These are phyloP conservation scores for Mallotus villosus DNA, from an alignment of 2,797 vertebrate species.

Conservation along the genomic window DNA sequence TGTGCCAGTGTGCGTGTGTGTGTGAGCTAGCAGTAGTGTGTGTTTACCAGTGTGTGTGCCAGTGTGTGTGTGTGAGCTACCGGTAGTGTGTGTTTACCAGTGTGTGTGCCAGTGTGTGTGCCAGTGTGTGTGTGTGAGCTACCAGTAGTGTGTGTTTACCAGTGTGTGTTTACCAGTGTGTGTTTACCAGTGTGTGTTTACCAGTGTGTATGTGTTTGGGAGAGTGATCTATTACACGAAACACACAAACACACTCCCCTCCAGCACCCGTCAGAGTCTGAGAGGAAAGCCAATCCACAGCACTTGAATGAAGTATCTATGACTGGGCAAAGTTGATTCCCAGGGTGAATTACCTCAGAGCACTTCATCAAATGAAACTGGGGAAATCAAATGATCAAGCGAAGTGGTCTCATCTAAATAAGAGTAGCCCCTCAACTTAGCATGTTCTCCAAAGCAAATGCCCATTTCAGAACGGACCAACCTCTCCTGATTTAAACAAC, in stretches of 20 bases:
- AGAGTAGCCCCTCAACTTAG: not conserved
- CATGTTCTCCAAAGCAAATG: not conserved
- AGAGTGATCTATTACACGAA: not conserved
- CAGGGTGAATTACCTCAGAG: conserved; percentile 38
- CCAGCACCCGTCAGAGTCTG: not conserved
- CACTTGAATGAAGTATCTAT: conserved; percentile 38
- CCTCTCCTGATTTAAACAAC: not conserved
- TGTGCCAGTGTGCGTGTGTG: conserved; percentile 12
- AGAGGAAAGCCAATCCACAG: conserved; percentile 46
- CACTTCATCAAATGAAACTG: conserved; percentile 52
- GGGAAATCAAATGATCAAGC: conserved; percentile 30
- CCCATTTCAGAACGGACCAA: too few species aligned
- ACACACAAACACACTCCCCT: not conserved
- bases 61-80: too few species aligned
- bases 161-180: not conserved
- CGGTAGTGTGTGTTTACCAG: not conserved
- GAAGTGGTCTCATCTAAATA: conserved; percentile 7
- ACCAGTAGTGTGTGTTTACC: too few species aligned
- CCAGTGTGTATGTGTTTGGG: not conserved
- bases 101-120: conserved; percentile 11
- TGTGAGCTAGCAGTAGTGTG: too few species aligned
- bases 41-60: too few species aligned
- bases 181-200: conserved; percentile 7
- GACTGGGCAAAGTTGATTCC: conserved; percentile 28
- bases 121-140: not conserved